A percentile compares a stretch with the other conserved stretches of the same genome.
Conservation (phyloP, 2,113 vertebrate species). For the Tetraodon nigroviridis region DNA sequence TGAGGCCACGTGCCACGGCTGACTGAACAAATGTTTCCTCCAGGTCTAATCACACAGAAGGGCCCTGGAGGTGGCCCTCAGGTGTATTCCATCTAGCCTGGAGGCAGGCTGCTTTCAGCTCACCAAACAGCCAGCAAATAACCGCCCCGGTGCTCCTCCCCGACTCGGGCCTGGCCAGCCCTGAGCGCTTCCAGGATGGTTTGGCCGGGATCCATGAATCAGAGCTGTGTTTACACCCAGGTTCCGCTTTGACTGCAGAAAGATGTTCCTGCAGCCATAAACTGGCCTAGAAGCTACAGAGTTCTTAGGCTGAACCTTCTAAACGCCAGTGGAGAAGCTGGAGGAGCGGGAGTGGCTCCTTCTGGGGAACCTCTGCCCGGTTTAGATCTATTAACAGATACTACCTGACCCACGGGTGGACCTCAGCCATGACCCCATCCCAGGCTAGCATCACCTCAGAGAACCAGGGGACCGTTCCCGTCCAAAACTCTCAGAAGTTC, state of each 20-base stretch:
- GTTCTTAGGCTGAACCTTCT: too few species aligned
- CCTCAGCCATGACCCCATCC: background rate
- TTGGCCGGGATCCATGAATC: too few species aligned
- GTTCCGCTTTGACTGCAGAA: background rate
- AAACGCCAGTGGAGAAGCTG: too few species aligned
- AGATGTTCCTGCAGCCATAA: background rate
- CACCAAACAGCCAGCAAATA: background rate
- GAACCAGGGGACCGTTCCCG: background rate
- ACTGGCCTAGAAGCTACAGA: background rate
- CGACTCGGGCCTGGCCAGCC: too few species aligned
- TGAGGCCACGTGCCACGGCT: slow-evolving; percentile 25
- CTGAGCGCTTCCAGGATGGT: too few species aligned
- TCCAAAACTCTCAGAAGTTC: background rate
- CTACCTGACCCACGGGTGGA: too few species aligned
- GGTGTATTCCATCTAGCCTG: slow-evolving; percentile 1
- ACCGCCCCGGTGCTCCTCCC: background rate
- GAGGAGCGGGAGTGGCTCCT: too few species aligned
- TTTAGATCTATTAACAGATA: too few species aligned
- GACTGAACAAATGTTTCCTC: slow-evolving; percentile 41
- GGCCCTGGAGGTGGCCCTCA: slow-evolving; percentile 10
- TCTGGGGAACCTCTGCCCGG: too few species aligned
- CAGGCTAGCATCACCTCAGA: background rate
- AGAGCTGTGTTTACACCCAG: too few species aligned
- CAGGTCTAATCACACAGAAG: slow-evolving; percentile 29
- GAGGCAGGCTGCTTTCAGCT: slow-evolving; percentile 1